Evolutionary conservation across 2,797 vertebrate species (phyloP), one percentile per base, ranked within the genome.

Genomic region (Channa striata): DNA sequence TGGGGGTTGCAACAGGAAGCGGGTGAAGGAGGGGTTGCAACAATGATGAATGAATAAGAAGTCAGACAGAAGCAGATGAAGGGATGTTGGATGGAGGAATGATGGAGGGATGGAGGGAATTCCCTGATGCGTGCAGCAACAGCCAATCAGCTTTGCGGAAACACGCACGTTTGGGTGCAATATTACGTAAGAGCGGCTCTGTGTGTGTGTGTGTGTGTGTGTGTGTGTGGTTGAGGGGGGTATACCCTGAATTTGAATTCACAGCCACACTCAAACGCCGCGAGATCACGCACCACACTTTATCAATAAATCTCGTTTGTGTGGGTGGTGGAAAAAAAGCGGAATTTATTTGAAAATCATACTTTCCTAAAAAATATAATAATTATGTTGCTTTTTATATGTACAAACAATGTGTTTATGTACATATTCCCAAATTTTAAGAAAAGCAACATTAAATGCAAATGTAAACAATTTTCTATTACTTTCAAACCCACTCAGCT

Each of bases 91-190:
- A 36, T 17, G 19, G 25, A 23, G 14, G 40, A 51, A 1, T 46
- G 71, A 61, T 56, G 62, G 39, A 30, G 1, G 53, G 74, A 80
- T 77, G 82, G 77, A 85, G 89, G 89, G 89, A 90, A 91, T 90
- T 89, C 89, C 90, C 87, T 87, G 80, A 81, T 87, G 89, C 71
- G 62, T 80, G 74, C 40, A 56, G 70, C 73, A 58, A 46, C 80
- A 84, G 60, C 81, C 85, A 91, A 90, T 87, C 81, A 84, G 73
- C 66, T 51, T 23, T 7, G 10, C 33, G 4, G n/a, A 21, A 46
- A 20, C 21, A 17, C 52, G 14, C 57, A 46, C 43, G 17, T 46
- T 46, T 46, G 43, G 43, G 43, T 46, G n/a, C 19, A 46, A 19
- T 46, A 46, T 46, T 46, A 46, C 43, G 43, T 46, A 46, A 46